A percentile compares a stretch with the other conserved stretches of the same genome.
phyloP scores from a whole-genome alignment of 2,888 invertebrate genomes.

The Morpho deidamia region DNA sequence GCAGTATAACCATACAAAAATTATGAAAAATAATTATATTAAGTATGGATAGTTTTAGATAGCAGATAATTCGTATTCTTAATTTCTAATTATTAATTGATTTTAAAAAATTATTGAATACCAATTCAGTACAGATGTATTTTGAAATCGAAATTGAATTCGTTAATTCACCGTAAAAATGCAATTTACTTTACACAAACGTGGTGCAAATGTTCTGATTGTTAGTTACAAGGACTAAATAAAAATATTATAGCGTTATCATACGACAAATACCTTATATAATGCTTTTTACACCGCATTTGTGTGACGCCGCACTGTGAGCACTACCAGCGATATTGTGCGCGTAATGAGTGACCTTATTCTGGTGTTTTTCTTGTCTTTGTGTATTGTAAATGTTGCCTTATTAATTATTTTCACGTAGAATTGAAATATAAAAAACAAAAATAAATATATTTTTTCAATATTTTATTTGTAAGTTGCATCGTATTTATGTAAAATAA shows the following conservation, averaged over 20 bases:
- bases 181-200: neutral
- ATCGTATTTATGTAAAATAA: no score
- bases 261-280: slow-evolving; percentile 25
- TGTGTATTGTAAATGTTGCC: slow-evolving; percentile 17
- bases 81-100: no score
- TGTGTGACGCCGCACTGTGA: slow-evolving; percentile 38
- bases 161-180: neutral
- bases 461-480: no score
- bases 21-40: no score
- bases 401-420: neutral
- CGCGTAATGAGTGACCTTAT: slow-evolving; percentile 49
- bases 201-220: slow-evolving; percentile 3
- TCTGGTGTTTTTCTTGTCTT: slow-evolving; percentile 46
- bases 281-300: slow-evolving; percentile 31
- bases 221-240: slow-evolving; percentile 11
- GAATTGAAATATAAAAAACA: no score
- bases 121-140: no score
- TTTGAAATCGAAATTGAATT: neutral
- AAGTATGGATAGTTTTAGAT: no score
- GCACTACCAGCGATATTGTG: slow-evolving; percentile 47
- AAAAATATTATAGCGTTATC: slow-evolving; percentile 19
- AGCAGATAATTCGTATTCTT: no score
- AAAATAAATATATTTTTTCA: no score
- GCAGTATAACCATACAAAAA: no score
- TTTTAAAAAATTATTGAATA: no score